Evolutionary conservation across 2,888 invertebrate species (phyloP).

Genomic region (Mesodorylaimus sp.): DNA sequence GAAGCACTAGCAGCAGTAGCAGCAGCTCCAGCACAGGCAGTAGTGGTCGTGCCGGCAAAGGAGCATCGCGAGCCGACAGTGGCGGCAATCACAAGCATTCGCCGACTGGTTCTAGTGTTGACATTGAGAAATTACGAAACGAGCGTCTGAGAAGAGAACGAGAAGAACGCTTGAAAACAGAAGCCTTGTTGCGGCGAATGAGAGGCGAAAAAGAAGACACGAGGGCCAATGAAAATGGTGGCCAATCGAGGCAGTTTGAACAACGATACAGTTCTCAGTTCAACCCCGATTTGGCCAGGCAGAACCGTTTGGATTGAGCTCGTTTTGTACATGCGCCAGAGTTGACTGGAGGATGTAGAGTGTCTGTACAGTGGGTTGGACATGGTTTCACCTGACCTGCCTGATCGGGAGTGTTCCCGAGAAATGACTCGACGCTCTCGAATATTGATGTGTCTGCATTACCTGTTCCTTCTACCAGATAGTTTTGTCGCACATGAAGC

Average conservation of each 20-base stretch:
- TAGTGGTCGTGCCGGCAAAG: not conserved
- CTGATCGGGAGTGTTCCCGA: no score
- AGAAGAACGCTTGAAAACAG: slow-evolving; percentile 52
- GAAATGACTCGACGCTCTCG: no score
- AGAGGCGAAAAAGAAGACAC: no score
- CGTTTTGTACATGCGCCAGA: no score
- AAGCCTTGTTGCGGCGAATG: slow-evolving; percentile 50
- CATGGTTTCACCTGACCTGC: no score
- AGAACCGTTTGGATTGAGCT: slow-evolving; percentile 17
- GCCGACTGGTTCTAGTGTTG: not conserved
- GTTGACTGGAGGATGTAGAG: no score
- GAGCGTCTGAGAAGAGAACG: slow-evolving; percentile 61
- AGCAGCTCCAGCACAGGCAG: not conserved
- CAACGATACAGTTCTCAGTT: slow-evolving; percentile 89
- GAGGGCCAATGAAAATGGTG: slow-evolving; percentile 15
- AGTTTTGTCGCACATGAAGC: no score
- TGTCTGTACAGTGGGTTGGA: no score
- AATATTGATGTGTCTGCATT: no score
- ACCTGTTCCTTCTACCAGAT: no score
- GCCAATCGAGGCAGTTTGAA: slow-evolving; percentile 23
- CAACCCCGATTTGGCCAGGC: slow-evolving; percentile 49
- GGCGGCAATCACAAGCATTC: not conserved
- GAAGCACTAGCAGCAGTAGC: no score
- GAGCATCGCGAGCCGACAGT: not conserved
- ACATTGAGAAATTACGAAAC: slow-evolving; percentile 49